phyloP scores from a whole-genome alignment of 2,797 vertebrate genomes.

The Molothrus ater region DNA sequence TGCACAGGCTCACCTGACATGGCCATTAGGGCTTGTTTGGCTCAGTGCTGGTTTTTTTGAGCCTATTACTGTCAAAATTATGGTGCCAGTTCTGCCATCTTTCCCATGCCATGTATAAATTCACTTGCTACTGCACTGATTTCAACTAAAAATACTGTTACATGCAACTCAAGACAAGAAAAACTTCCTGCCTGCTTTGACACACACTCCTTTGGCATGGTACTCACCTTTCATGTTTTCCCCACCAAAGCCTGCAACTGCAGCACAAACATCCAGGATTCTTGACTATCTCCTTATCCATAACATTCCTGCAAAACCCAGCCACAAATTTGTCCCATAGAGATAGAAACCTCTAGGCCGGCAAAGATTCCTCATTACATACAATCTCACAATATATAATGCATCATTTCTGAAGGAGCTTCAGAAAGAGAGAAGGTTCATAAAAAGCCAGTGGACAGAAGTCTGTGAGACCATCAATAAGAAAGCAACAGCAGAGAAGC shows the following conservation, averaged over 20 bases:
- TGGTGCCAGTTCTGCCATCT: neutral
- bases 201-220: neutral
- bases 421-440: neutral
- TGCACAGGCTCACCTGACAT: neutral
- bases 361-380: neutral
- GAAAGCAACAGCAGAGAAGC: conserved; percentile 15
- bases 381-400: neutral
- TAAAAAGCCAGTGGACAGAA: neutral
- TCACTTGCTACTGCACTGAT: neutral
- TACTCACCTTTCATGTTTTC: neutral
- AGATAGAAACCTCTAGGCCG: neutral
- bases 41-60: neutral
- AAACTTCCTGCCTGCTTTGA: neutral
- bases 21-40: neutral
- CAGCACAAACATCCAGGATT: neutral
- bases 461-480: neutral
- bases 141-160: neutral
- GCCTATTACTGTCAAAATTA: neutral
- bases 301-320: neutral
- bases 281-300: neutral
- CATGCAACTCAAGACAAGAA: neutral
- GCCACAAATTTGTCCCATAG: neutral
- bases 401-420: neutral
- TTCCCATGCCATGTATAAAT: neutral
- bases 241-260: neutral